A percentile compares a stretch with the other conserved stretches of the same genome.
Evolutionary conservation across 2,797 vertebrate genomes (phyloP).

Genomic region (Buceros bicornis): DNA sequence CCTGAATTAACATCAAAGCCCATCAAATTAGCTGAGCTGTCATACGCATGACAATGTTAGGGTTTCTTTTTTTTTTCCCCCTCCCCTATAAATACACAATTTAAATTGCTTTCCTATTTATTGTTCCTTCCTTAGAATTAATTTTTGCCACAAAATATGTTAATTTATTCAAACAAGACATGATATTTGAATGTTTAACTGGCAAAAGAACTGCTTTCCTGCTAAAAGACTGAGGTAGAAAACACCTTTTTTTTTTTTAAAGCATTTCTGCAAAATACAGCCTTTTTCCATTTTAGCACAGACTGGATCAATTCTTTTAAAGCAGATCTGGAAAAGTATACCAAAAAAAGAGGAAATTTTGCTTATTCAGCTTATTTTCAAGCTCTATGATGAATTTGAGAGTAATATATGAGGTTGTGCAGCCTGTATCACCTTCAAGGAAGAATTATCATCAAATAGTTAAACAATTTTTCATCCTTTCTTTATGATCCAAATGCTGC

Average conservation of each 20-base stretch:
- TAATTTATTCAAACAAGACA: constrained; percentile 83
- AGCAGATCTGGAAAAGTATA: not conserved
- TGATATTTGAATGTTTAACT: constrained; percentile 73
- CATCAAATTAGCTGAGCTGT: constrained; percentile 78
- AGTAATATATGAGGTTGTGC: not conserved
- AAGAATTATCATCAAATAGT: constrained; percentile 56
- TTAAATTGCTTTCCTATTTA: constrained; percentile 80
- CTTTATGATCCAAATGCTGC: constrained; percentile 46
- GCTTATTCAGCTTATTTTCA: constrained; percentile 7
- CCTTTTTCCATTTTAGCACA: not conserved
- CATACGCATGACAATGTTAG: constrained; percentile 64
- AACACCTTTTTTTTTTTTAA: not conserved
- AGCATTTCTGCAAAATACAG: constrained; percentile 20
- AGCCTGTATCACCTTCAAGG: constrained; percentile 11
- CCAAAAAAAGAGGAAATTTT: not conserved
- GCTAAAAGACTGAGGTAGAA: constrained; percentile 57
- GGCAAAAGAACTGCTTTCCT: constrained; percentile 65
- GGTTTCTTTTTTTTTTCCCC: not conserved
- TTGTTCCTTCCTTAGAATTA: constrained; percentile 77
- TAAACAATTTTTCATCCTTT: constrained; percentile 51
- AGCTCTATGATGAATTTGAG: not conserved
- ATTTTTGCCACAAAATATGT: constrained; percentile 79
- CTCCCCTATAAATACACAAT: constrained; percentile 57
- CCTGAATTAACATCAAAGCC: constrained; percentile 80
- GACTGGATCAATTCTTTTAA: constrained; percentile 11